Percentiles rank a stretch among this genome's conserved stretches.
These are phyloP conservation scores for Drosophila acutilabella DNA, from an alignment of 2,888 invertebrate species.

Conservation along the genomic window DNA sequence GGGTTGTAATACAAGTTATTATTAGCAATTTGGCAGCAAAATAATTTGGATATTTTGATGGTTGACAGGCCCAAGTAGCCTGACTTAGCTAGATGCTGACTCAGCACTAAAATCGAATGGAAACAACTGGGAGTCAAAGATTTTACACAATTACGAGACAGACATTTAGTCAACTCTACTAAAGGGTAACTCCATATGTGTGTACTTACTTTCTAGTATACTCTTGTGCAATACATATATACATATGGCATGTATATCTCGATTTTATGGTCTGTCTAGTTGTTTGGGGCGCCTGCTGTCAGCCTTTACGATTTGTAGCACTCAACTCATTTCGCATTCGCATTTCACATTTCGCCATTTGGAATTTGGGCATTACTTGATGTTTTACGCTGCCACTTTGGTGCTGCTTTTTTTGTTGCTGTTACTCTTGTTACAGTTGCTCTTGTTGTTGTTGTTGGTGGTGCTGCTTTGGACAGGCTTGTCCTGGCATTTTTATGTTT, in stretches of 20 bases:
- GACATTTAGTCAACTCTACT: constrained; percentile 33
- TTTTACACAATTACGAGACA: constrained; percentile 58
- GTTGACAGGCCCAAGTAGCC: constrained; percentile 25
- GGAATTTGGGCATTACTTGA: constrained; percentile 74
- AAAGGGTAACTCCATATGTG: constrained; percentile 35
- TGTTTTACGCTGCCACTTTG: constrained; percentile 77
- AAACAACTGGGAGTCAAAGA: constrained; percentile 38
- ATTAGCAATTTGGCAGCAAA: constrained; percentile 77
- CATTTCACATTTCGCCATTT: constrained; percentile 55
- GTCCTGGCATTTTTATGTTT: constrained; percentile 72
- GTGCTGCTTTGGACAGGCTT: constrained; percentile 50
- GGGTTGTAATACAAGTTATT: constrained; percentile 75
- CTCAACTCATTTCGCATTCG: constrained; percentile 78
- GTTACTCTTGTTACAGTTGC: constrained; percentile 13
- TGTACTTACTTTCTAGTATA: constrained; percentile 1
- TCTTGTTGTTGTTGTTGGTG: constrained; percentile 37
- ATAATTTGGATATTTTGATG: constrained; percentile 78
- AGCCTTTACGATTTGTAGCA: constrained; percentile 76
- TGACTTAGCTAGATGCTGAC: constrained; percentile 44
- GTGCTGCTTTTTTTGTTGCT: constrained; percentile 13
- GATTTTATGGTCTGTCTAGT: constrained; percentile 69
- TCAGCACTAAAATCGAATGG: constrained; percentile 59
- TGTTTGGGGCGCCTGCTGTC: constrained; percentile 48
- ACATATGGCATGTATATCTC: constrained; percentile 17
- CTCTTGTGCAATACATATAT: constrained; percentile 10